phyloP scores from a whole-genome alignment of 30 jellyfish, hydroid and myxozoan genomes.

The Catostylus mosaicus region DNA sequence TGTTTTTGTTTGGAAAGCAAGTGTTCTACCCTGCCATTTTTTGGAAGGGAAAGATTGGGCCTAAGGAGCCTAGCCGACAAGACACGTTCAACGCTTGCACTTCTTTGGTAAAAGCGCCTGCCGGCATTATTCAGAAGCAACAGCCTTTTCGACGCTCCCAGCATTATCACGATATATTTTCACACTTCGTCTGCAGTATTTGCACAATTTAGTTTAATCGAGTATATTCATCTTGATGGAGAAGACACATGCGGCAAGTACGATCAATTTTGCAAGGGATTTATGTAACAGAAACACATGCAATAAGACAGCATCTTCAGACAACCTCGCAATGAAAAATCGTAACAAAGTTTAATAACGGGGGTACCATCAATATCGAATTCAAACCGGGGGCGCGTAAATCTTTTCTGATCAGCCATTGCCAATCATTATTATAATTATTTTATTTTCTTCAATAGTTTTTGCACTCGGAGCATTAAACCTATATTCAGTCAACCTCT shows the following conservation, averaged over 20 bases:
- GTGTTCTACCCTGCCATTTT: neutral
- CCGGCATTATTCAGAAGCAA: neutral
- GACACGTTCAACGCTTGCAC: neutral
- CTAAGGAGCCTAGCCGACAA: neutral
- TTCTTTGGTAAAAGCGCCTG: constrained; percentile 3
- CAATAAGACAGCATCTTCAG: neutral
- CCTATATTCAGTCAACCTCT: no score
- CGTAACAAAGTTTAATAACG: neutral
- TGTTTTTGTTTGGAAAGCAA: neutral
- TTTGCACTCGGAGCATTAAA: no score
- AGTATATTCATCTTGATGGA: neutral
- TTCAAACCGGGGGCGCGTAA: no score
- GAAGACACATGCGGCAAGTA: constrained; percentile 1
- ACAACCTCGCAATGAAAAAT: neutral
- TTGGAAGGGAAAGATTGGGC: neutral
- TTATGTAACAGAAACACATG: constrained; percentile 8
- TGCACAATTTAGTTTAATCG: neutral
- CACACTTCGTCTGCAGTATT: no score
- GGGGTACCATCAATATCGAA: no score
- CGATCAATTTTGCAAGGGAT: neutral
- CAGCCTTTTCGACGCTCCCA: constrained; percentile 14
- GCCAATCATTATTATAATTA: no score
- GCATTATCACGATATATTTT: no score
- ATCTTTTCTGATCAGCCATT: no score
- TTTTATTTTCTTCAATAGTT: no score